These are phyloP conservation scores for Iguana delicatissima DNA, from an alignment of 2,797 vertebrate genomes.

Conservation along the genomic window DNA sequence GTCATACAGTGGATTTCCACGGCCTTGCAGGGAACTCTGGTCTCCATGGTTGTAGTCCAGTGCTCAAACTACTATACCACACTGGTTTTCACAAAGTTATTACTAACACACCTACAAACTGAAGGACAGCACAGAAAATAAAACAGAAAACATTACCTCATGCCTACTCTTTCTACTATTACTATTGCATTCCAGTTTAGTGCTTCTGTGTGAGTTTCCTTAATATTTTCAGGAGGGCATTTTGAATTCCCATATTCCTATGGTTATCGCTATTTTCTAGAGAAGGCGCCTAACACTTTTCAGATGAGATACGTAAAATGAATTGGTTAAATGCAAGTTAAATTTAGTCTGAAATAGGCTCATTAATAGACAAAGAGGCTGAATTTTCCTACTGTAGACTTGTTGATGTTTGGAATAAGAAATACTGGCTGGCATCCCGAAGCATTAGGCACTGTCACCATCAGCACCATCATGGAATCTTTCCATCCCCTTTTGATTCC, in stretches of 20 bases:
- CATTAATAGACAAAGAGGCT: constrained; percentile 4
- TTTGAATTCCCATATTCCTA: background rate
- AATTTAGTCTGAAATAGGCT: background rate
- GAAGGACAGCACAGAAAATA: background rate
- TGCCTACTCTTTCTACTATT: background rate
- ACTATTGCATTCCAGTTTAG: background rate
- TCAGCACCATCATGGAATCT: background rate
- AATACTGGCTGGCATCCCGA: background rate
- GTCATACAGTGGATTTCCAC: too few species aligned
- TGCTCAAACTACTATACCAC: too few species aligned
- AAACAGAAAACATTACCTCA: background rate
- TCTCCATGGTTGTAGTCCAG: too few species aligned
- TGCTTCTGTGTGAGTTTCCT: background rate
- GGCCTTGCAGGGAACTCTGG: too few species aligned
- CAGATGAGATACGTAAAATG: background rate
- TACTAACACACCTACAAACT: background rate
- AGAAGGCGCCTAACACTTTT: background rate
- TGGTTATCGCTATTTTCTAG: background rate
- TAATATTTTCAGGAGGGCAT: background rate
- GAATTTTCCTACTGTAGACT: background rate
- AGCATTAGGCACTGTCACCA: background rate
- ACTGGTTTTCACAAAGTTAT: too few species aligned
- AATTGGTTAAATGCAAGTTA: background rate
- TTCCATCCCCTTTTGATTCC: background rate
- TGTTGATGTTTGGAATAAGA: background rate